Conservation (phyloP, 1,140 invertebrate species). For the Trichonephila inaurata region DNA sequence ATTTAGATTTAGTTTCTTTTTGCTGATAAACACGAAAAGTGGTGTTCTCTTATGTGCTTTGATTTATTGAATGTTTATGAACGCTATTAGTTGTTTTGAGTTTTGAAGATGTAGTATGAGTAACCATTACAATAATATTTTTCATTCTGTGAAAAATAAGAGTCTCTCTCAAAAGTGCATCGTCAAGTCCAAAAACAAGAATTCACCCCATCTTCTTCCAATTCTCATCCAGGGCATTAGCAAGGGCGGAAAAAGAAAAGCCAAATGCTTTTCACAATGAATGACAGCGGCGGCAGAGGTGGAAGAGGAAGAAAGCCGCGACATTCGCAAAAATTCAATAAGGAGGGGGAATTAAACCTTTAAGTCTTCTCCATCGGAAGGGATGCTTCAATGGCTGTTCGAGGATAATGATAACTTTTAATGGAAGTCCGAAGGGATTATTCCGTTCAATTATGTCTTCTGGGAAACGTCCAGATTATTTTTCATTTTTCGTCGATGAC, state of each 20-base stretch:
- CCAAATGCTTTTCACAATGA: not conserved
- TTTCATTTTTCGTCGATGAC: not conserved
- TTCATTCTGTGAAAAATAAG: too few species aligned
- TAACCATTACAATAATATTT: too few species aligned
- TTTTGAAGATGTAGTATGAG: too few species aligned
- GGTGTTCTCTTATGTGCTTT: too few species aligned
- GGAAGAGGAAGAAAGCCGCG: not conserved
- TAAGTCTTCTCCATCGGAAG: not conserved
- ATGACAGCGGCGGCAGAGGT: not conserved
- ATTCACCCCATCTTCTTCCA: not conserved
- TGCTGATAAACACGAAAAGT: too few species aligned
- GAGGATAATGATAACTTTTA: constrained; percentile 12
- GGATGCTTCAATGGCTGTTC: not conserved
- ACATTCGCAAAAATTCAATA: not conserved
- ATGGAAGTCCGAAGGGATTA: not conserved
- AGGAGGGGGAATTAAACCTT: not conserved
- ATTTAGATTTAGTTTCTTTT: too few species aligned
- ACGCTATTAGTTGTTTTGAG: too few species aligned
- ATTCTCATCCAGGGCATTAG: not conserved
- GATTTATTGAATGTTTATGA: too few species aligned
- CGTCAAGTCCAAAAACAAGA: not conserved
- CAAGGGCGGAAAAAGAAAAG: not conserved
- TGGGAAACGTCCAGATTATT: not conserved
- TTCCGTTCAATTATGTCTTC: not conserved
- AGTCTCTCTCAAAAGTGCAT: too few species aligned